Conservation (phyloP, 2,888 invertebrate genomes). For the Euzophera pinguis region DNA sequence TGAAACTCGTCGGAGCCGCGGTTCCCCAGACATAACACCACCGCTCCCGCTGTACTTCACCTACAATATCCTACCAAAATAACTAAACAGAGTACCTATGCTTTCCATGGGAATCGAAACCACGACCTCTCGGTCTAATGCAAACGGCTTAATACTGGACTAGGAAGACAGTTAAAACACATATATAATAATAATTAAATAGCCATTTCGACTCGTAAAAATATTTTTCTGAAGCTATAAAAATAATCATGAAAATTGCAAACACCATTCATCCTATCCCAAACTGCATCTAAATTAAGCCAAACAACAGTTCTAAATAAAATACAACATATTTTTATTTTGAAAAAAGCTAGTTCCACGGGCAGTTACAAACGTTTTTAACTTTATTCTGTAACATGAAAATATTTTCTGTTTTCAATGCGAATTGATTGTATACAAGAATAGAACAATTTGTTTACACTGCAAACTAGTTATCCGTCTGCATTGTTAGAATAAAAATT, state of each 20-base stretch:
- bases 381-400: constrained; percentile 16
- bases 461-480: constrained; percentile 65
- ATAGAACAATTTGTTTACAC: constrained; percentile 73
- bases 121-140: too few relatives aligned
- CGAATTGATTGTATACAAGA: constrained; percentile 39
- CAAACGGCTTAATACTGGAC: too few relatives aligned
- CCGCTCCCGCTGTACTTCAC: too few relatives aligned
- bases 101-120: too few relatives aligned
- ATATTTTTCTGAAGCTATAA: neutral
- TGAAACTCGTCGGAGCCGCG: too few relatives aligned
- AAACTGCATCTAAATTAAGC: neutral
- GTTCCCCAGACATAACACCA: too few relatives aligned
- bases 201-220: too few relatives aligned
- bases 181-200: too few relatives aligned
- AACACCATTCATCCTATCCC: neutral
- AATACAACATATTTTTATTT: constrained; percentile 2
- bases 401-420: constrained; percentile 24
- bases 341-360: constrained; percentile 7
- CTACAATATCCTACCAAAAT: too few relatives aligned
- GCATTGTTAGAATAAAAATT: constrained; percentile 67
- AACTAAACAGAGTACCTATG: too few relatives aligned
- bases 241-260: neutral
- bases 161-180: too few relatives aligned
- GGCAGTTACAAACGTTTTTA: constrained; percentile 11
- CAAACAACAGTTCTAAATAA: neutral